Evolutionary conservation across 2,113 vertebrate species (phyloP), one percentile per base, ranked within the genome.

Genomic region (Pelecanus crispus): DNA sequence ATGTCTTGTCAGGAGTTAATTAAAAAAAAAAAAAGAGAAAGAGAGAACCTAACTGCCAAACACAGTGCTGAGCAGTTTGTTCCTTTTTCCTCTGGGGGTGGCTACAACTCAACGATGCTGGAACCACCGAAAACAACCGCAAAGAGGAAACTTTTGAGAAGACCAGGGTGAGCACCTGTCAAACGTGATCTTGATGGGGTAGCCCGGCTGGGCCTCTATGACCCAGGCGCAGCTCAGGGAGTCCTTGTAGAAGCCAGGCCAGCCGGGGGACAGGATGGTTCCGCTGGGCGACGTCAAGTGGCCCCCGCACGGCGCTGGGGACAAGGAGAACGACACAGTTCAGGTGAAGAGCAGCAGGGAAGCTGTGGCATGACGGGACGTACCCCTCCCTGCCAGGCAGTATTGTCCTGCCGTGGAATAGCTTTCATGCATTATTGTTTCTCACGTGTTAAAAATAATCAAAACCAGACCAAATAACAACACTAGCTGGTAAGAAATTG

Each of bases 171-270:
- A 56, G 67, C 47, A 99, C 99, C 99, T 99, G 98, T 99, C 99
- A 24, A 99, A 99, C 40, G 99, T 99, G 98, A 99, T 99, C 98
- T 99, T 99, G 98, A 99, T 99, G 94, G 99, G 99, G 95, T 99
- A 99, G 90, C 99, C 99, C 2, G 99, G 99, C 95, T 99, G 99
- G 55, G 99, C 99, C 97, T 99, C 99, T 14, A 99, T 99, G 95
- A 99, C 99, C 99, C 99, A 99, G 65, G 99, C 99, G 52, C 99
- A 99, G 98, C 99, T 99, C 92, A 99, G 98, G 11, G 99, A 99
- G 84, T 99, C 99, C 98, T 99, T 99, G 97, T 99, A 99, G 96
- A 99, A 99, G 91, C 99, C 99, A 29, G 99, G 99, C 99, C 99
- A 99, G 87, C 99, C 99, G 0, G 99, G 99, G 86, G 99, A 99